phyloP scores from a whole-genome alignment of 2,797 vertebrate species.

The Mus spretus region DNA sequence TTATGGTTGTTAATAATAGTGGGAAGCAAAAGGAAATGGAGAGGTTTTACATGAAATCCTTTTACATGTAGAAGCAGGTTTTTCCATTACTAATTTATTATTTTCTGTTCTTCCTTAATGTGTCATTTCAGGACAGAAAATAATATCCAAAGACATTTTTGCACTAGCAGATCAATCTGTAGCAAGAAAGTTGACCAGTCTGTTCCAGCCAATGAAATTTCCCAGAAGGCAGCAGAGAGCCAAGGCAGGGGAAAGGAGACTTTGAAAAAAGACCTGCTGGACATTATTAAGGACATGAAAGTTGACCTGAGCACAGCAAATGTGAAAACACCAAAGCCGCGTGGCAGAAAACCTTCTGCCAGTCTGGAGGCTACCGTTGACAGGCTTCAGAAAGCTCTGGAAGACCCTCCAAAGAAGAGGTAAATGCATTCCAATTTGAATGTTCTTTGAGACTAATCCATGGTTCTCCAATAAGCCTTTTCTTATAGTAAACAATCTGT shows the following conservation, averaged over 20 bases:
- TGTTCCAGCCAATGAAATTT: constrained; percentile 24
- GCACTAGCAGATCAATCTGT: constrained; percentile 71
- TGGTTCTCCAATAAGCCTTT: constrained; percentile 28
- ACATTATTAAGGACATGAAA: constrained; percentile 94
- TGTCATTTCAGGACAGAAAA: constrained; percentile 73
- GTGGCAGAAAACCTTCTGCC: constrained; percentile 44
- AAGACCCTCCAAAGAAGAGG: constrained; percentile 86
- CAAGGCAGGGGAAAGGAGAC: constrained; percentile 60
- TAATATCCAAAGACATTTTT: constrained; percentile 82
- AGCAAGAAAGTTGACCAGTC: constrained; percentile 79
- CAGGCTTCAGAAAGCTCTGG: constrained; percentile 87
- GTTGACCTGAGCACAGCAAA: constrained; percentile 92
- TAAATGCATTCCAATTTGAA: constrained; percentile 81
- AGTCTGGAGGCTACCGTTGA: constrained; percentile 83
- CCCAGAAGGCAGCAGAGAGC: constrained; percentile 67
- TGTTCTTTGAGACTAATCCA: not conserved
- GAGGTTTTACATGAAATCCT: constrained; percentile 22
- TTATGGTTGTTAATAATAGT: not conserved
- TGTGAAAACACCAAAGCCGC: constrained; percentile 81
- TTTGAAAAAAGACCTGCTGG: constrained; percentile 90
- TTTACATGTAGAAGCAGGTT: not conserved
- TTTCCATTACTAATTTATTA: not conserved
- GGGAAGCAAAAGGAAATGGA: constrained; percentile 2
- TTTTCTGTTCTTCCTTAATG: constrained; percentile 44
- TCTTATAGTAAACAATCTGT: constrained; percentile 26